phyloP scores from a whole-genome alignment of 2,113 vertebrate genomes.

The Gasterosteus aculeatus region DNA sequence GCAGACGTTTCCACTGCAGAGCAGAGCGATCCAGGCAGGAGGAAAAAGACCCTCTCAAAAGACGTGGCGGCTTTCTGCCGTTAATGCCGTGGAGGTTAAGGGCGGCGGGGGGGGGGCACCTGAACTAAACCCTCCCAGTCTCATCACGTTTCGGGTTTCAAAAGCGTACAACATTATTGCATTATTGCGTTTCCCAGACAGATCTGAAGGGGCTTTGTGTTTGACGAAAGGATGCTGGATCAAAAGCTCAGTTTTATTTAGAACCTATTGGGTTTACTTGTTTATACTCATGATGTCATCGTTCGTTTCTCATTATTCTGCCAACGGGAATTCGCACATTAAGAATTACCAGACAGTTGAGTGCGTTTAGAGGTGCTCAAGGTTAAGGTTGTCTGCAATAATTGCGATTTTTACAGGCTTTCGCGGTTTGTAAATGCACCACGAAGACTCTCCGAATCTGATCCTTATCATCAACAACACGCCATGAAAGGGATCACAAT shows the following conservation, averaged over 20 bases:
- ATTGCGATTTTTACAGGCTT: not conserved
- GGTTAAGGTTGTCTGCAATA: not conserved
- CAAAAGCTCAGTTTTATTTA: not conserved
- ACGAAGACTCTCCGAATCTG: not conserved
- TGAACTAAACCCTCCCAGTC: not conserved
- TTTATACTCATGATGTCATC: not conserved
- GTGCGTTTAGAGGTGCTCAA: not conserved
- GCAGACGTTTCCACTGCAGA: not conserved
- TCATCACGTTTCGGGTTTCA: not conserved
- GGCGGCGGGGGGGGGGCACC: not conserved
- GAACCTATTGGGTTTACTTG: not conserved
- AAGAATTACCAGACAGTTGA: not conserved
- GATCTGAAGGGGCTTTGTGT: not conserved
- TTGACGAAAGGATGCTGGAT: not conserved
- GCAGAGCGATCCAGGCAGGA: not conserved
- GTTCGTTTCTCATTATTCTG: not conserved
- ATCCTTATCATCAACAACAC: not conserved
- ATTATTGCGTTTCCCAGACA: not conserved
- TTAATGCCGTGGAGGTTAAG: not conserved
- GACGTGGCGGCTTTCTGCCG: not conserved
- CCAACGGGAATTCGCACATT: not conserved
- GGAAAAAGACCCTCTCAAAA: not conserved
- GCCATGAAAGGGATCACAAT: slow-evolving; percentile 13
- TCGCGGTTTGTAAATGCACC: not conserved
- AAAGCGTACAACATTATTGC: not conserved